Evolutionary conservation across 2,113 vertebrate species (phyloP), one percentile per base, ranked within the genome.

Genomic region (Azemiops feae): DNA sequence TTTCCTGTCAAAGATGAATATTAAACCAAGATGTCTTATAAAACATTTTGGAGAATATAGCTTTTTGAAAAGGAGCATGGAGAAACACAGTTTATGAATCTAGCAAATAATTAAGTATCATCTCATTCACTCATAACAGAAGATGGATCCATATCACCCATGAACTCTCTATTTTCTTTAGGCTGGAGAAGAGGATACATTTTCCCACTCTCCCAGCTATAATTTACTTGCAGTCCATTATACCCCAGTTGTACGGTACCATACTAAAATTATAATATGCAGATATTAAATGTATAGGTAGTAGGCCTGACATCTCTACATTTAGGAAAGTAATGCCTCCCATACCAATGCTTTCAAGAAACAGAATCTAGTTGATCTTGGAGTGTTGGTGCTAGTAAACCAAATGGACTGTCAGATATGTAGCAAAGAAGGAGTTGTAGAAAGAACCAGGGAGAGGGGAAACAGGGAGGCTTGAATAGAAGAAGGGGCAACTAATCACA

Each of bases 11-110:
- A 30, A 55, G 39, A 58, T 94, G 12, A 1, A 89, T 93, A 88
- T 50, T 60, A 91, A 87, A 85, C 88, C 92, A 92, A 23, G 39
- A 94, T 92, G 43, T 12, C 18, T 94, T 91, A 81, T 92, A 86
- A 60, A 0, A 0, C 27, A 53, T 5, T 50, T 53, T 53, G 43
- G 81, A 55, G 23, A 93, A 93, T 50, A n/a, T 1, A 90, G 27
- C 5, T 86, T 50, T 50, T 91, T 60, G 60, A 1, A 52, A 60
- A 25, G 12, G 1, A 81, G 53, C 87, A 93, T 39, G 30, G 50
- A 0, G 60, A 85, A 7, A 87, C 85, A 91, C 93, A n/a, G 1
- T n/a, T 34, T 53, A 74, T 27, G 0, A 25, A 92, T 89, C 57
- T 93, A 0, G 8, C 89, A 85, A 45, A 60, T 92, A 91, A 64